Base-by-base conservation (phyloP, 2,113 vertebrate species). In the Pagrus major region DNA sequence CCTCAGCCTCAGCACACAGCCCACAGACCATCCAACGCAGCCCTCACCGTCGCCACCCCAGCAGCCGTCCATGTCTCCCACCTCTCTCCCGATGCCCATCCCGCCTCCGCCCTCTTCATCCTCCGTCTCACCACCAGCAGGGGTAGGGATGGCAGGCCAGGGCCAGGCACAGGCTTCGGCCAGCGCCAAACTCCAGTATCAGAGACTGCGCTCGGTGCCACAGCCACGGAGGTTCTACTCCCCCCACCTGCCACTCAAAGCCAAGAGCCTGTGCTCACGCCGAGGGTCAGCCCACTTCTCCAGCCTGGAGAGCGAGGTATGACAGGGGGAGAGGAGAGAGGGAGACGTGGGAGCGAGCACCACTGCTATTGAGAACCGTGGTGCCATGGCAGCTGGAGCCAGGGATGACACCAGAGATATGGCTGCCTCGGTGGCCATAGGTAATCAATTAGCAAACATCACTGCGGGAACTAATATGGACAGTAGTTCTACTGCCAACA, bases 301-400 rank as follows among this genome's bases (percentile, higher is more conserved):
- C 92, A 98, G 97, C 91, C 94, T 98, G 82, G 97, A 97, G 92
- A 97, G 96, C 18, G 97, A 97, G 93, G 97, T 98, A 97, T 97
- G 96, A 98, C 95, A 95, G 94, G 93, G 94, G 94, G 93, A 91
- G 79, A 92, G 82, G 92, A 93, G 94, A 93, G 92, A 93, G 93
- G 91, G 91, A 94, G 92, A 94, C 92, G 83, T 90, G 81, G 85
- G 83, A 92, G 89, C 80, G 6, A 90, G 74, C 84, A 80, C 86
- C 78, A 71, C 74, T 75, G 83, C 84, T 73, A 47, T 27, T 76
- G 88, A 84, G 78, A 80, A 80, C 87, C 69, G 5, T 69, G 89
- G 84, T 60, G 72, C 89, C 81, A 74, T 63, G 79, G 86, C 86
- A 90, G 89, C 88, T 37, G 83, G 44, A 90, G 69, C 75, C 85